A percentile compares a stretch with the other conserved stretches of the same genome.
Conservation (phyloP, 1,140 invertebrate genomes). For the Drosophila ogumai region DNA sequence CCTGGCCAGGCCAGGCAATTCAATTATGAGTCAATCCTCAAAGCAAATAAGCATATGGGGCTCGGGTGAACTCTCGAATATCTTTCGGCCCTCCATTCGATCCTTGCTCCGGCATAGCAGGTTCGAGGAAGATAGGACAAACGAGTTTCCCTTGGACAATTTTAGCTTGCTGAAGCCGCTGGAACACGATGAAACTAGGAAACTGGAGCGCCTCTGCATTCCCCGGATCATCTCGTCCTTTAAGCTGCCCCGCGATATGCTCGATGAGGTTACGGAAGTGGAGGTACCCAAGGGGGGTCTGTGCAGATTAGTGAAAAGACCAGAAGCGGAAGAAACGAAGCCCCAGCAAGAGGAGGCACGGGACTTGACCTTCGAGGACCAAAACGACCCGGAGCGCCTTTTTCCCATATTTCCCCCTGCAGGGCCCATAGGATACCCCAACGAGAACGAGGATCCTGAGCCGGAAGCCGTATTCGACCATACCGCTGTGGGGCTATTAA, state of each 20-base stretch:
- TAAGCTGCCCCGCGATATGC: slow-evolving; percentile 63
- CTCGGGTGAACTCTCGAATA: slow-evolving; percentile 2
- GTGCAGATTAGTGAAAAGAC: slow-evolving; percentile 16
- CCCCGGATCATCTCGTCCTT: slow-evolving; percentile 71
- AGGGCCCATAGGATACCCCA: slow-evolving; percentile 12
- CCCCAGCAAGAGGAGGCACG: neutral
- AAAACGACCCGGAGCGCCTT: slow-evolving; percentile 58
- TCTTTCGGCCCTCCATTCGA: slow-evolving; percentile 57
- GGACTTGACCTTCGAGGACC: slow-evolving; percentile 40
- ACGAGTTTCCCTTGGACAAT: slow-evolving; percentile 17
- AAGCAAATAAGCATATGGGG: neutral
- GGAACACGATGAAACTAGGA: slow-evolving; percentile 30
- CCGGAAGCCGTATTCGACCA: neutral
- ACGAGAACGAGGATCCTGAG: neutral
- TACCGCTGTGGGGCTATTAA: slow-evolving; percentile 43
- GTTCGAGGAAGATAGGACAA: accelerated
- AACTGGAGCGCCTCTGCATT: slow-evolving; percentile 39
- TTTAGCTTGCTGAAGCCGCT: slow-evolving; percentile 41
- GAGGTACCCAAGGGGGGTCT: neutral
- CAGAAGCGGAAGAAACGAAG: slow-evolving; percentile 12
- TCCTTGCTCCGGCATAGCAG: slow-evolving; percentile 22
- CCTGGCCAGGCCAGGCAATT: neutral
- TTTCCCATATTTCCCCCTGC: slow-evolving; percentile 40
- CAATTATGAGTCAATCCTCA: neutral
- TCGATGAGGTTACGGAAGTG: slow-evolving; percentile 37